These are phyloP conservation scores for Manacus vitellinus DNA, from an alignment of 2,113 vertebrate genomes.

Conservation along the genomic window DNA sequence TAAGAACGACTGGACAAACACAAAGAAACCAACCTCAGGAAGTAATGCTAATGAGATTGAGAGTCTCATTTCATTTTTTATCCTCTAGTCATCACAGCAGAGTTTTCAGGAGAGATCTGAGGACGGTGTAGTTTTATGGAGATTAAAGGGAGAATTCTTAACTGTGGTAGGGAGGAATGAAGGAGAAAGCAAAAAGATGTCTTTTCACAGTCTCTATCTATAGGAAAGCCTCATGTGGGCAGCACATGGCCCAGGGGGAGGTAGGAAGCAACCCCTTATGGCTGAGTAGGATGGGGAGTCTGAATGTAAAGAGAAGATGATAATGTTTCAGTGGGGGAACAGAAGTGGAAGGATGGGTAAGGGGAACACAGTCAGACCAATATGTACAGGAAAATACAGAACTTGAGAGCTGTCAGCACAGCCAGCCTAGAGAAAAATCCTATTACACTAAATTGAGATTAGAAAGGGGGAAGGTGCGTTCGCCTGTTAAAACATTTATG, in stretches of 20 bases:
- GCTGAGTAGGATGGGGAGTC: not conserved
- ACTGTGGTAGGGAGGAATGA: not conserved
- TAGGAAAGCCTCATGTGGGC: not conserved
- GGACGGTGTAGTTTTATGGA: not conserved
- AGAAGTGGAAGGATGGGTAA: not conserved
- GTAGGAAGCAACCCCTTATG: not conserved
- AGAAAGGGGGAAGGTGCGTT: not conserved
- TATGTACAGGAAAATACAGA: not conserved
- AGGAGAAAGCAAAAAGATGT: not conserved
- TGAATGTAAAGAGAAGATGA: not conserved
- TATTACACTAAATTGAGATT: not conserved
- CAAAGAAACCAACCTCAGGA: not conserved
- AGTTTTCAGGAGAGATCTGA: not conserved
- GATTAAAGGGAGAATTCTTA: not conserved
- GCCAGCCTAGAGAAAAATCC: not conserved
- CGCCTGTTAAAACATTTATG: not conserved
- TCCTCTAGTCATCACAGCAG: not conserved
- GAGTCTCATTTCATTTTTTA: not conserved
- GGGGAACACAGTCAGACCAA: not conserved
- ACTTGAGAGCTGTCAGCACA: not conserved
- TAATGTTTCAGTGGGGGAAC: not conserved
- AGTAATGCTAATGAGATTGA: rapidly evolving
- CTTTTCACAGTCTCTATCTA: not conserved
- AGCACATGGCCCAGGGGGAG: not conserved
- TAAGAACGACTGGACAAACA: rapidly evolving